Base-by-base conservation (phyloP, 1,140 invertebrate genomes). In the Metopolophium dirhodum region DNA sequence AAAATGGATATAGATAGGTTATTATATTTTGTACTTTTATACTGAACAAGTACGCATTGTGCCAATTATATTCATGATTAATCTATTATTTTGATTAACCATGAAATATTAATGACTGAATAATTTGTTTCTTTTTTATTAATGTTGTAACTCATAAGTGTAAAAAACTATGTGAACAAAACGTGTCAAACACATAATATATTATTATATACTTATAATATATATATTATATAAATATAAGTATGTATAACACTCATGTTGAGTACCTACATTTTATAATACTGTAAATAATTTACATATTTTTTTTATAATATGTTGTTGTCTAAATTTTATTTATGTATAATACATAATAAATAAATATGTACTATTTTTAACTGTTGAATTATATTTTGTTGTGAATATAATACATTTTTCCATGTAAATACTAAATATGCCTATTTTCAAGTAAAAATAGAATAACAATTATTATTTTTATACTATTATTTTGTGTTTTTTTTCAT, bases 391-490 rank as follows among this genome's bases (percentile, higher is more conserved):
- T 54, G n/a, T 89, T 54, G 87, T 89, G 49, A 54, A 54, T 54
- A 89, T 68, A n/a, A n/a, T 89, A 54, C 49, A 49, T 89, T 89
- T 88, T 86, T 89, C 35, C 22, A 14, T 89, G n/a, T 54, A 89
- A 37, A 54, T 54, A 51, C 54, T 54, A 89, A 37, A 54, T 54
- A 51, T 89, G 49, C 37, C n/a, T 88, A 89, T 37, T 89, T 54
- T 89, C 54, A 54, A 89, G 49, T 26, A 26, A 37, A 54, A 54
- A 89, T 89, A 89, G n/a, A 89, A 47, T 89, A 89, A 89, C 49
- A 54, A 89, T 88, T 88, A 88, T 88, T 88, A 51, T 89, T 89
- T 89, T 89, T 89, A 89, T 89, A 89, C 22, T 89, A 89, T 14
- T 23, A 57, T 89, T 89, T 57, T 7, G 22, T 88, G 20, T 26